These are phyloP conservation scores for Onychorhynchus coronatus DNA, from an alignment of 2,113 vertebrate species.

Conservation along the genomic window DNA sequence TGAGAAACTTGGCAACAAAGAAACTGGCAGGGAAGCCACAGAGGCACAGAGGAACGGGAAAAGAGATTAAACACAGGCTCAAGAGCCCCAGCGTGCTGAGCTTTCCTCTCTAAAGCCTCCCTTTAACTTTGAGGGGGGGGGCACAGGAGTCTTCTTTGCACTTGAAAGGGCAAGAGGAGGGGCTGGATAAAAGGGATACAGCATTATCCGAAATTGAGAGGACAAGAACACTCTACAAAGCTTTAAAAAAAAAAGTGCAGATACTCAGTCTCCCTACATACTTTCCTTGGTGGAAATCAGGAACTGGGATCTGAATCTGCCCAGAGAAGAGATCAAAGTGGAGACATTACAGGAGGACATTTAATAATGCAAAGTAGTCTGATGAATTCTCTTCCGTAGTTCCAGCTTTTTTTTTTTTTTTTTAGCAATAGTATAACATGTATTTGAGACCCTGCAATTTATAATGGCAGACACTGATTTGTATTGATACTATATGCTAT, in stretches of 20 bases:
- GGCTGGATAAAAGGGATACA: slow-evolving; percentile 46
- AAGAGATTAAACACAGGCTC: slow-evolving; percentile 70
- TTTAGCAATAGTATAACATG: not conserved
- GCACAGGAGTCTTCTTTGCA: slow-evolving; percentile 46
- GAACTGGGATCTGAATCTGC: slow-evolving; percentile 12
- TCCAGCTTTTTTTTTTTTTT: not conserved
- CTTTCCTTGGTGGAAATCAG: not conserved
- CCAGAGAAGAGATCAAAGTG: slow-evolving; percentile 18
- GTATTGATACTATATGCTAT: not conserved
- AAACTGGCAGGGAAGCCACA: slow-evolving; percentile 67
- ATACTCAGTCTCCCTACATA: not conserved
- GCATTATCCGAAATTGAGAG: slow-evolving; percentile 53
- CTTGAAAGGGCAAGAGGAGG: slow-evolving; percentile 61
- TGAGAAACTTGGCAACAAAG: slow-evolving; percentile 78
- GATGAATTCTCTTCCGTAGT: not conserved
- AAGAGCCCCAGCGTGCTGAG: slow-evolving; percentile 59
- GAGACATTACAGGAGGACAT: not conserved
- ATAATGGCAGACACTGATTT: not conserved
- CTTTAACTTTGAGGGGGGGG: slow-evolving; percentile 61
- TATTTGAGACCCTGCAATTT: not conserved
- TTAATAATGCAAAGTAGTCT: slow-evolving; percentile 13
- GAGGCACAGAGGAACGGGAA: slow-evolving; percentile 64
- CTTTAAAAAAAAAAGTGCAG: slow-evolving; percentile 2
- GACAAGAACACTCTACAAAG: not conserved
- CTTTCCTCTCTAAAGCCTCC: slow-evolving; percentile 61